Percentiles rank a stretch among this genome's conserved stretches.
Conservation (phyloP, 1,140 invertebrate genomes). For the Bactericera cockerelli region DNA sequence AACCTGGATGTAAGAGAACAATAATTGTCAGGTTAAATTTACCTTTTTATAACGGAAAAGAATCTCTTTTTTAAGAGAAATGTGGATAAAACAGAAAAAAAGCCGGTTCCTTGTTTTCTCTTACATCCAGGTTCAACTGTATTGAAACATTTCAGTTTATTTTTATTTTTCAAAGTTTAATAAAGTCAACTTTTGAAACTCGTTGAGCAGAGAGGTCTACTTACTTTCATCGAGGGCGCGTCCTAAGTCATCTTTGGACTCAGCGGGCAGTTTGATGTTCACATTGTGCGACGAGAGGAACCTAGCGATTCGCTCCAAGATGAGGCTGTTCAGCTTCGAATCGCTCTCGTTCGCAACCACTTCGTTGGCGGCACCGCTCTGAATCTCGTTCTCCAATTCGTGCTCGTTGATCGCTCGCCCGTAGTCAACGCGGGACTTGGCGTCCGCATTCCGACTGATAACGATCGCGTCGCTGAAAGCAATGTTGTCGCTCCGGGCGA, state of each 20-base stretch:
- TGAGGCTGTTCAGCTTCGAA: slow-evolving; percentile 43
- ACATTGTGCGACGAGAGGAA: slow-evolving; percentile 56
- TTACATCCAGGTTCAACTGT: no score
- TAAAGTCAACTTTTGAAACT: no score
- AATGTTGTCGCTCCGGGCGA: slow-evolving; percentile 17
- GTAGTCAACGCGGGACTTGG: slow-evolving; percentile 33
- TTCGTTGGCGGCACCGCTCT: slow-evolving; percentile 39
- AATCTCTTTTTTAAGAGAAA: no score
- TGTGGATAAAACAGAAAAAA: no score
- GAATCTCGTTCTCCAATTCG: slow-evolving; percentile 44
- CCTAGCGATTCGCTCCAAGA: slow-evolving; percentile 48
- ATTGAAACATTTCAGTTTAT: no score
- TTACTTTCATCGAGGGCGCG: slow-evolving; percentile 56
- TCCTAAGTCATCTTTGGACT: slow-evolving; percentile 46
- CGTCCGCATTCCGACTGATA: slow-evolving; percentile 46
- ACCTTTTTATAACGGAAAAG: no score
- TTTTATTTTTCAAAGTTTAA: no score
- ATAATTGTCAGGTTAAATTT: no score
- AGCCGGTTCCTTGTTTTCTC: no score
- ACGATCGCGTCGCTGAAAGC: slow-evolving; percentile 36
- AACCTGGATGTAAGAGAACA: no score
- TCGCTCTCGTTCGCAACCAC: slow-evolving; percentile 31
- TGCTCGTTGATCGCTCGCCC: slow-evolving; percentile 34
- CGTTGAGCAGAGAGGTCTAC: no score
- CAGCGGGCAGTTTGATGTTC: slow-evolving; percentile 54